These are phyloP conservation scores for Ectropis crepuscularia DNA, from an alignment of 2,888 invertebrate genomes.

Conservation along the genomic window DNA sequence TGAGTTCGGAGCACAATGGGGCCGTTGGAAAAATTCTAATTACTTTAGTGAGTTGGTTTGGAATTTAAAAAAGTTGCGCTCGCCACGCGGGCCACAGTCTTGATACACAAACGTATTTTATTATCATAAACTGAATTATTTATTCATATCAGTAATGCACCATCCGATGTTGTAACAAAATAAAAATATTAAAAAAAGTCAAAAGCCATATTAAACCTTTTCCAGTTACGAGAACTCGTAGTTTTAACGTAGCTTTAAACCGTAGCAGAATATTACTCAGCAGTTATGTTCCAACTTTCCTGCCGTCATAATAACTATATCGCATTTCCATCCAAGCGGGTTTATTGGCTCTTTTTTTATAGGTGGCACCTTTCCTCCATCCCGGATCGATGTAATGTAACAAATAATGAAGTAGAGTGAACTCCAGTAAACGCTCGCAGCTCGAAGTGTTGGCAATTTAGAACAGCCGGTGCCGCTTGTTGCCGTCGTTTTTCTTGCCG, in stretches of 20 bases:
- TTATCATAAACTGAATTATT: constrained; percentile 34
- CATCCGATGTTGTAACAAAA: not conserved
- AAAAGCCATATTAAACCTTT: constrained; percentile 5
- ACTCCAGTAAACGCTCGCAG: constrained; percentile 67
- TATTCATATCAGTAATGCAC: not conserved
- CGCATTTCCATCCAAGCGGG: constrained; percentile 38
- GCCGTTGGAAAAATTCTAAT: constrained; percentile 81
- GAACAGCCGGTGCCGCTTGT: constrained; percentile 75
- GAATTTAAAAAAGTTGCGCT: constrained; percentile 76
- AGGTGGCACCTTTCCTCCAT: constrained; percentile 48
- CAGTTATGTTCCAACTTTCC: constrained; percentile 21
- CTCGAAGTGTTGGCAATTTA: constrained; percentile 76
- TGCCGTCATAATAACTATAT: constrained; percentile 37
- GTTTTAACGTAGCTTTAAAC: constrained; percentile 17
- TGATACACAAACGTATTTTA: constrained; percentile 57
- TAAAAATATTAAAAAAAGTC: constrained; percentile 8
- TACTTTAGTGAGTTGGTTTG: constrained; percentile 75
- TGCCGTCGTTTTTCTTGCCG: constrained; percentile 75
- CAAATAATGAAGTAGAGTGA: constrained; percentile 76
- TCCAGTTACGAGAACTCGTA: constrained; percentile 10
- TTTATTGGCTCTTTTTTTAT: constrained; percentile 44
- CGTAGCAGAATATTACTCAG: constrained; percentile 15
- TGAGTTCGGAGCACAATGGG: constrained; percentile 77
- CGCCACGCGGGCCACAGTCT: constrained; percentile 53
- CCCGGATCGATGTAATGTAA: constrained; percentile 66